Evolutionary conservation across 2,797 vertebrate genomes (phyloP).

Genomic region (Artibeus jamaicensis): DNA sequence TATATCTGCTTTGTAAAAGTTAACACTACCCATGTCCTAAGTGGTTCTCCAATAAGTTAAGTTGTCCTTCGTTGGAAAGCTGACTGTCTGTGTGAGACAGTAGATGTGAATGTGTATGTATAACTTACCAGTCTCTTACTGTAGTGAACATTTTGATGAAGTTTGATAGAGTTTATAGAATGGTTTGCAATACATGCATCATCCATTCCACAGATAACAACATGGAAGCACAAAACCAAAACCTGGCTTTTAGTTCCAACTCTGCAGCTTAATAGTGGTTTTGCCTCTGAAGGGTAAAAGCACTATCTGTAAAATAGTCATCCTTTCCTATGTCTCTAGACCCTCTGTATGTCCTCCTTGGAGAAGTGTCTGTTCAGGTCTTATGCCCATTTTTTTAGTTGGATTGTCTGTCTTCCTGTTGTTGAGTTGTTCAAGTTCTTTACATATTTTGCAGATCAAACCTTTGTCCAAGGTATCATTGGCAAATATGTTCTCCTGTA

Average conservation of each 20-base stretch:
- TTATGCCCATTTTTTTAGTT: no score
- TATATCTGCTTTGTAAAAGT: not conserved
- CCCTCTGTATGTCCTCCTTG: no score
- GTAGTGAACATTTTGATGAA: not conserved
- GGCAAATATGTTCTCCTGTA: no score
- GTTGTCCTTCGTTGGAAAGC: not conserved
- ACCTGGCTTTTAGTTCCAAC: not conserved
- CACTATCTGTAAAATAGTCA: not conserved
- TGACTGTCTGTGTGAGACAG: not conserved
- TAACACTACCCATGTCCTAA: not conserved
- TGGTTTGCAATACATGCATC: not conserved
- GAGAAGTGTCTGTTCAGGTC: no score
- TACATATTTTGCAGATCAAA: no score
- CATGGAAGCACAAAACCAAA: not conserved
- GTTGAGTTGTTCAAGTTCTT: no score
- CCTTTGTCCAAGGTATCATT: no score
- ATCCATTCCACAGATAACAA: not conserved
- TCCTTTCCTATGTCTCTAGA: no score
- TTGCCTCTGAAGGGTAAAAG: not conserved
- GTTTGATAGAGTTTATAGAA: not conserved
- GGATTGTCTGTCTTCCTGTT: no score
- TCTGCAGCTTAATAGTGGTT: not conserved
- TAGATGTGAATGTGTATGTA: not conserved
- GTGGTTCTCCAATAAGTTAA: not conserved
- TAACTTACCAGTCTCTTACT: not conserved